phyloP scores from a whole-genome alignment of 2,797 vertebrate species.

The Pangasius mekongensis region DNA sequence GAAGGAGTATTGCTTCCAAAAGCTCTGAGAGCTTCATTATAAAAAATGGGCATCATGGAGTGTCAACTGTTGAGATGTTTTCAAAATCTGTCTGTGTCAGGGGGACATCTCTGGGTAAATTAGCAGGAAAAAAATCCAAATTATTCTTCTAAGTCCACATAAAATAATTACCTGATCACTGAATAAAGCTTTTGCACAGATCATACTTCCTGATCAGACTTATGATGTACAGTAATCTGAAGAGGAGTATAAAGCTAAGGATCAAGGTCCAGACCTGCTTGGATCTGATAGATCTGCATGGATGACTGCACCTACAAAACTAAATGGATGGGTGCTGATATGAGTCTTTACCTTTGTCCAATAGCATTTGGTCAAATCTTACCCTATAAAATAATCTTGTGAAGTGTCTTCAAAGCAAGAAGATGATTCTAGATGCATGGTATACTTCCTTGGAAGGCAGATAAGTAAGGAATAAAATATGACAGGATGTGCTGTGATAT shows the following conservation, averaged over 20 bases:
- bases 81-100: neutral
- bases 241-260: neutral
- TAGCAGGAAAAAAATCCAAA: neutral
- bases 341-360: neutral
- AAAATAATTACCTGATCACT: neutral
- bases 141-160: neutral
- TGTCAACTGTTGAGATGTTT: neutral
- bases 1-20: neutral
- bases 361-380: neutral
- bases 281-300: neutral
- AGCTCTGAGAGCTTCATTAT: neutral
- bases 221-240: neutral
- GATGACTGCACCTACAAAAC: neutral
- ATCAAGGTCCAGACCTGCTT: neutral
- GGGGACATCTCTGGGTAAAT: neutral
- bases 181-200: neutral
- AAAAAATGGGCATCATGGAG: neutral
- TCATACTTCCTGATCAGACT: neutral
- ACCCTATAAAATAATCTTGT: neutral
- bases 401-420: neutral
- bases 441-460: neutral
- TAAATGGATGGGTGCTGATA: neutral
- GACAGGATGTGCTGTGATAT: neutral
- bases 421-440: neutral
- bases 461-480: neutral